Percentiles rank a stretch among this genome's conserved stretches.
phyloP scores from a whole-genome alignment of 2,113 vertebrate species.

The Menidia beryllina region DNA sequence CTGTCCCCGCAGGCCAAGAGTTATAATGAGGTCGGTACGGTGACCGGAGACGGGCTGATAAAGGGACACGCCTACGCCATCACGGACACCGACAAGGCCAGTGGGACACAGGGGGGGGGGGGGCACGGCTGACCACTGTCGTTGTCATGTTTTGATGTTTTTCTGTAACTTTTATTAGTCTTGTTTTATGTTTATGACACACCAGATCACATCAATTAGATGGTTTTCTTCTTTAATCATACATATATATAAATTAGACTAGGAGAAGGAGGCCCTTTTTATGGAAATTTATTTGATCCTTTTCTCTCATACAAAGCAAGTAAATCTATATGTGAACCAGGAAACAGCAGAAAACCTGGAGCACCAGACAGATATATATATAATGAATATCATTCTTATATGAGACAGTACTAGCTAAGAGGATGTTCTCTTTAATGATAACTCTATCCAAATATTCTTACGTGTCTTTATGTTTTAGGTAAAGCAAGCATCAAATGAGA shows the following conservation, averaged over 20 bases:
- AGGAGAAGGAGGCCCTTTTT: too few relatives aligned
- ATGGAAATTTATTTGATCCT: too few relatives aligned
- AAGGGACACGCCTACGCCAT: constrained; percentile 85
- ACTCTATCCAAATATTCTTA: not conserved
- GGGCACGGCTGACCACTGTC: too few relatives aligned
- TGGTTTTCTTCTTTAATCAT: too few relatives aligned
- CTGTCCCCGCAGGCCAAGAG: constrained; percentile 68
- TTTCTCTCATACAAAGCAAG: too few relatives aligned
- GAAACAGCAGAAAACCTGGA: too few relatives aligned
- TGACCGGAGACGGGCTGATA: constrained; percentile 78
- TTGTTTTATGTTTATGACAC: too few relatives aligned
- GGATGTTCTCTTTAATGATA: not conserved
- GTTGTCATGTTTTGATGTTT: not conserved
- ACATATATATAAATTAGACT: too few relatives aligned
- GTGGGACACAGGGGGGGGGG: constrained; percentile 30
- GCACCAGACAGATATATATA: not conserved
- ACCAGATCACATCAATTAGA: too few relatives aligned
- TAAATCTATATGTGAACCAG: too few relatives aligned
- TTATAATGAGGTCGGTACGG: constrained; percentile 71
- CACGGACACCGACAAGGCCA: constrained; percentile 77
- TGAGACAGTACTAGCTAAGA: not conserved
- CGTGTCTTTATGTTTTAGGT: constrained; percentile 64
- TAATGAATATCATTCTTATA: too few relatives aligned
- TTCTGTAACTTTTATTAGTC: not conserved
- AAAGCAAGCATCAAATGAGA: constrained; percentile 56